Evolutionary conservation across 2,888 invertebrate genomes (phyloP).

Genomic region (Mythimna pallens): DNA sequence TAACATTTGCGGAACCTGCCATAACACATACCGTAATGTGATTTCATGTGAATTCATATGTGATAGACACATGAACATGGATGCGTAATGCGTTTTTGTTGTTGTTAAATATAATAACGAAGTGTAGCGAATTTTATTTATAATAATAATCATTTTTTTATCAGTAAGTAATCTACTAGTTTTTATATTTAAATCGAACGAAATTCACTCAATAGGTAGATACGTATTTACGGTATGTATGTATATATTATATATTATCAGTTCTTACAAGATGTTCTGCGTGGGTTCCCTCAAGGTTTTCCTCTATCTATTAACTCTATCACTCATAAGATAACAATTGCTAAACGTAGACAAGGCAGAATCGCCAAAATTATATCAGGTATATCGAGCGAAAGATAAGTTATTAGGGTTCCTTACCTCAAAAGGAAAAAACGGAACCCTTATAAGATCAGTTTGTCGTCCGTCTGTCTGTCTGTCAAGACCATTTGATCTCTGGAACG

Average conservation of each 20-base stretch:
- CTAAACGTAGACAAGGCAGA: background rate
- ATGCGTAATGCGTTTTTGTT: background rate
- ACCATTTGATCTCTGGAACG: too few relatives aligned
- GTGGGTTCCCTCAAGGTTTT: conserved; percentile 27
- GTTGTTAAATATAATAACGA: background rate
- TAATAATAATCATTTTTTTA: background rate
- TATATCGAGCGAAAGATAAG: too few relatives aligned
- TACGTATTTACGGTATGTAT: too few relatives aligned
- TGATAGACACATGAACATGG: background rate
- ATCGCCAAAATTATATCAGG: background rate
- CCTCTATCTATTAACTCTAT: conserved; percentile 3
- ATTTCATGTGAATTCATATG: too few relatives aligned
- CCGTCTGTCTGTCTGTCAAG: too few relatives aligned
- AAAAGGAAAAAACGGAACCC: too few relatives aligned
- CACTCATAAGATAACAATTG: background rate
- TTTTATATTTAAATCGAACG: background rate
- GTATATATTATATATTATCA: background rate
- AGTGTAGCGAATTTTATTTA: background rate
- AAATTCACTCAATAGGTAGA: background rate
- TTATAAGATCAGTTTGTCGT: too few relatives aligned
- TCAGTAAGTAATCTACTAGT: background rate
- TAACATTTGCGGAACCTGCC: background rate
- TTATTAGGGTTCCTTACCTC: too few relatives aligned
- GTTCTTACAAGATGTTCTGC: background rate
- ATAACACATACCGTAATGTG: too few relatives aligned